Evolutionary conservation across 2,113 vertebrate genomes (phyloP), one percentile per base, ranked within the genome.

Genomic region (Phodopus roborovskii): DNA sequence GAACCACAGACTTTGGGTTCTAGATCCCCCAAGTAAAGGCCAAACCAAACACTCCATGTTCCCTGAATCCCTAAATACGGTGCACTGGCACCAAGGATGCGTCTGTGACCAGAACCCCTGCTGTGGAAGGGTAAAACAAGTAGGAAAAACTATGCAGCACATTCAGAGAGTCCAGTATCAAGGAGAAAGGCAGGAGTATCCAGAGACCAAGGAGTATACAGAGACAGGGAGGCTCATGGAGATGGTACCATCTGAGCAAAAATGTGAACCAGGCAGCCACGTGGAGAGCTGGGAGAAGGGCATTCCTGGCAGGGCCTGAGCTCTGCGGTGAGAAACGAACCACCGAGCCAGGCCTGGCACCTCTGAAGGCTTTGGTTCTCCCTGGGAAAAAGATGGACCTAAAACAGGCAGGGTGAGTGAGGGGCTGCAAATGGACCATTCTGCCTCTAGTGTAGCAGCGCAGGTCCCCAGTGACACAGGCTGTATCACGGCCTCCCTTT

Each of bases 61-160:
- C 70, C 62, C 77, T 85, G 71, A 58, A 42, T n/a, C 64, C 75
- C 79, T 64, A 90, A 78, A 58, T 3, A 70, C 5, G 56, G 87
- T 5, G 30, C 75, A 36, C 58, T 58, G 88, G 60, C 75, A 66
- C 58, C 53, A n/a, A 28, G 56, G 62, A 70, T 39, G 22, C 48
- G 17, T 88, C 79, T 45, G 33, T 22, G 62, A 42, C 78, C 82
- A 90, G 77, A 95, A 74, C 39, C 81, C 62, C 45, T 74, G 79
- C 39, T 82, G 26, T 3, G 11, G 84, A 42, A 60, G 48, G 48
- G 36, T 42, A 81, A 96, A 84, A 56, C 26, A 48, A 92, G 50
- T 30, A 88, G 17, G 50, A 56, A 85, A 85, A 92, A 60, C 83
- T 73, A 60, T 2, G 92, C 8, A 33, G 71, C 28, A 48, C 16